Percentiles rank a stretch among this genome's conserved stretches.
These are phyloP conservation scores for Drosophila navojoa DNA, from an alignment of 1,140 invertebrate genomes.

Conservation along the genomic window DNA sequence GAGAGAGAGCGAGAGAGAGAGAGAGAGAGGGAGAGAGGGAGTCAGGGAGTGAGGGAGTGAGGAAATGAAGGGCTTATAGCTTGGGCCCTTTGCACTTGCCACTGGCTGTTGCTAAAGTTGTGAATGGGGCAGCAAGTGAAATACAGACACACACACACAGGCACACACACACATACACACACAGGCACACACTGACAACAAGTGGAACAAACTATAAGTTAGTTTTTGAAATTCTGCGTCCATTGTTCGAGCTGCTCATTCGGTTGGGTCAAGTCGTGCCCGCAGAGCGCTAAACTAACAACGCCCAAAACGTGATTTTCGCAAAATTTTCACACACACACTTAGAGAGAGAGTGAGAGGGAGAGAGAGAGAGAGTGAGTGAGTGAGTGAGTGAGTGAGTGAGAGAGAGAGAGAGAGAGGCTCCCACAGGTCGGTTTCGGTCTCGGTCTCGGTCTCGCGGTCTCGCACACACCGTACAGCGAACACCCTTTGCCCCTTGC, in stretches of 20 bases:
- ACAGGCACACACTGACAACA: conserved; percentile 16
- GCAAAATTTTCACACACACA: conserved; percentile 46
- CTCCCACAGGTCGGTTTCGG: conserved; percentile 43
- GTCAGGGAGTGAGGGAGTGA: too few relatives aligned
- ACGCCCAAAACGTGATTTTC: conserved; percentile 55
- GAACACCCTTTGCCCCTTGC: neutral
- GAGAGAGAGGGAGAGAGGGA: too few relatives aligned
- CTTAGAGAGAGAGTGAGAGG: neutral
- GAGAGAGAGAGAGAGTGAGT: neutral
- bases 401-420: neutral
- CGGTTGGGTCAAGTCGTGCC: conserved; percentile 46
- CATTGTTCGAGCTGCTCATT: conserved; percentile 29
- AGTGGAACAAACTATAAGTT: conserved; percentile 51
- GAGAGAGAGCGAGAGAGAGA: neutral
- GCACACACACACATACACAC: conserved; percentile 1
- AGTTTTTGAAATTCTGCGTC: conserved; percentile 40
- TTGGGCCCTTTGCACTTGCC: neutral
- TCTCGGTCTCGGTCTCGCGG: conserved; percentile 1
- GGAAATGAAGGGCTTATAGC: neutral
- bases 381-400: neutral
- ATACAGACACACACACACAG: neutral
- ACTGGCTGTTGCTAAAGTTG: conserved; percentile 26
- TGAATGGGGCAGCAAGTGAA: conserved; percentile 20
- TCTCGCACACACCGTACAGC: neutral
- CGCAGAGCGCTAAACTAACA: conserved; percentile 38